Conservation (phyloP, 37 sponge, comb jelly and placozoan species). For the Cliona cf. orientalis region DNA sequence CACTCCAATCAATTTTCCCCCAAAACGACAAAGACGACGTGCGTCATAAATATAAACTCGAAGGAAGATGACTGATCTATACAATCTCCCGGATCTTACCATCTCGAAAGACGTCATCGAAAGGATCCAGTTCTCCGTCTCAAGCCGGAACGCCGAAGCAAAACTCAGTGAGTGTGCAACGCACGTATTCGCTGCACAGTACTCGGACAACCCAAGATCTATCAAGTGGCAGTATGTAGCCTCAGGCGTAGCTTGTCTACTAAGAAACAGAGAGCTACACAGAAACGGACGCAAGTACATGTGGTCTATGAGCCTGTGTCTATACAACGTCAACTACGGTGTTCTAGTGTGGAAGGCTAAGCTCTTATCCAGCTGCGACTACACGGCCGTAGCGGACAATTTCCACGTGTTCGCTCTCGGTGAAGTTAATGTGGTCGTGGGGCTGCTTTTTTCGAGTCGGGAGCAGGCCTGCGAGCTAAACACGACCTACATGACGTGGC, state of each 20-base stretch:
- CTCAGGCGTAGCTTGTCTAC: constrained; percentile 66
- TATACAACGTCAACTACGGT: constrained; percentile 63
- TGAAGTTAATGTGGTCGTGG: constrained; percentile 56
- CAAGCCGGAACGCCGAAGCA: constrained; percentile 77
- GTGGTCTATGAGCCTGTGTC: constrained; percentile 64
- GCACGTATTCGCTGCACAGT: constrained; percentile 65
- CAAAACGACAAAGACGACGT: too few species aligned
- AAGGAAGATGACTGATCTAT: constrained; percentile 9
- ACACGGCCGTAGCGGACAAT: constrained; percentile 73
- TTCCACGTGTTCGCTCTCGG: constrained; percentile 76
- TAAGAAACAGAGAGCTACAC: constrained; percentile 60
- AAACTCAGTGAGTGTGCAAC: constrained; percentile 55
- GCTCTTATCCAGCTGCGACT: constrained; percentile 34
- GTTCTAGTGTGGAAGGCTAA: constrained; percentile 77
- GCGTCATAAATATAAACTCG: too few species aligned
- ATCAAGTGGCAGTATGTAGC: constrained; percentile 75
- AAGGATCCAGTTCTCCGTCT: constrained; percentile 71
- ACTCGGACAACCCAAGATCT: constrained; percentile 28
- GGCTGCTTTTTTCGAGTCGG: constrained; percentile 51
- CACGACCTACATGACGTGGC: constrained; percentile 50
- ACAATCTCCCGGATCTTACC: constrained; percentile 28
- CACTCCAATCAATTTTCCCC: too few species aligned
- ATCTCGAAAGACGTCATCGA: constrained; percentile 71
- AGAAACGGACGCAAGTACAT: constrained; percentile 48
- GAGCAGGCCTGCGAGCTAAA: constrained; percentile 42